Evolutionary conservation across 2,113 vertebrate species (phyloP), one percentile per base, ranked within the genome.

Genomic region (Lophochroa leadbeateri): DNA sequence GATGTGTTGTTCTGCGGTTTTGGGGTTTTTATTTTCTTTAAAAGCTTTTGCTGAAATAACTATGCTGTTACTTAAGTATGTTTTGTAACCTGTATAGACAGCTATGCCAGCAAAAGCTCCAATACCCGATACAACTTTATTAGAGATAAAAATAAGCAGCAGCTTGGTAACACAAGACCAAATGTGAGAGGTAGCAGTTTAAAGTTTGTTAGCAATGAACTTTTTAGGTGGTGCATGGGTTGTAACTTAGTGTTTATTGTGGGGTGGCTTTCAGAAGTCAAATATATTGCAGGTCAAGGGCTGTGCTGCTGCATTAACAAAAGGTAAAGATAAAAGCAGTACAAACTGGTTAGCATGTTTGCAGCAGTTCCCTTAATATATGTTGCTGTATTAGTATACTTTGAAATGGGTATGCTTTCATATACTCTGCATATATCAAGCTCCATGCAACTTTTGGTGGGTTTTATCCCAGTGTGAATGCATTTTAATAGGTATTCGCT

Each of bases 121-220:
- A 15, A 7, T 18, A 39, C 3, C 0, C 0, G 2, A 10, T 69
- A 23, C 21, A 57, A 23, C 7, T 74, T 81, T 8, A 37, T 15
- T 10, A 37, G 47, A 41, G 37, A 16, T 25, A 31, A 25, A n/a
- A 27, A 1, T 41, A 4, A 9, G 50, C 2, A 39, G 17, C 16
- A 44, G 24, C 53, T 65, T 60, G 44, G 20, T 82, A 60, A n/a
- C 35, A 50, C 2, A n/a, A 61, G 13, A 50, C 9, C 19, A 61
- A 70, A n/a, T n/a, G 14, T 1, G 46, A 79, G 37, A 12, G 28
- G 6, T 31, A 49, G 24, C 4, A 46, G 13, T 82, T 80, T 70
- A 55, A 83, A 53, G n/a, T 58, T 82, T 44, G 35, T 31, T 60
- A 75, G 31, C 63, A 25, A 13, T 50, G 31, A 71, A 31, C 8